Evolutionary conservation across 2,797 vertebrate genomes (phyloP).

Genomic region (Artibeus jamaicensis): DNA sequence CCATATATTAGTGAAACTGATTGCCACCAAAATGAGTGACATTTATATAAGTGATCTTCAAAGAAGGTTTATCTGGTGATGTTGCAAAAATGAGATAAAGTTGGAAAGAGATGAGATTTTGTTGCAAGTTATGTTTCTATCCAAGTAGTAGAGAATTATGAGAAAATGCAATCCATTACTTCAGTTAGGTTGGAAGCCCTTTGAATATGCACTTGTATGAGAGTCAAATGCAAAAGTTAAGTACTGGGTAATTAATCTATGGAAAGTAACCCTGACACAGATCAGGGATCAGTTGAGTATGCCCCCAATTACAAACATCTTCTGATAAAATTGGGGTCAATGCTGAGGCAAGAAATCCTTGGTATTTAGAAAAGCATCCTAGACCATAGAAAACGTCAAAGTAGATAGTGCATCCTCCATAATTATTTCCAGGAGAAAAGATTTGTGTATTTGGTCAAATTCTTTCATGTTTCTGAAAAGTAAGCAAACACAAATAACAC

Average conservation of each 20-base stretch:
- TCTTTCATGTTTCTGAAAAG: constrained; percentile 32
- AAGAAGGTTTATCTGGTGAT: background rate
- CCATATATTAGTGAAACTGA: constrained; percentile 20
- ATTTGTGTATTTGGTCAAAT: background rate
- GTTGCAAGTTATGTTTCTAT: constrained; percentile 1
- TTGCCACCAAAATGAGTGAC: constrained; percentile 3
- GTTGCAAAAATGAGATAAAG: constrained; percentile 14
- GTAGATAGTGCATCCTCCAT: background rate
- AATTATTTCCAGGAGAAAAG: constrained; percentile 26
- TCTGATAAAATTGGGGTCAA: constrained; percentile 63
- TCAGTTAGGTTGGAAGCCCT: constrained; percentile 33
- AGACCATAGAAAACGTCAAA: constrained; percentile 12
- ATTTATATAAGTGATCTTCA: constrained; percentile 13
- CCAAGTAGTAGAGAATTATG: constrained; percentile 10
- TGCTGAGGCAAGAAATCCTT: constrained; percentile 34
- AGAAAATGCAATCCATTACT: constrained; percentile 40
- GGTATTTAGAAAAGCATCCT: constrained; percentile 26
- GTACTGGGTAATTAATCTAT: constrained; percentile 54
- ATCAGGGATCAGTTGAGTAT: constrained; percentile 36
- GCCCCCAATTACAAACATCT: constrained; percentile 49
- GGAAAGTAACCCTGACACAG: constrained; percentile 45
- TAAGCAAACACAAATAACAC: background rate
- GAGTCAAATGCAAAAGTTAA: constrained; percentile 51
- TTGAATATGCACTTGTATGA: constrained; percentile 32
- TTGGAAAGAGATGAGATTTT: constrained; percentile 28